These are phyloP conservation scores for Lathronympha strigana DNA, from an alignment of 2,888 invertebrate genomes.

Conservation along the genomic window DNA sequence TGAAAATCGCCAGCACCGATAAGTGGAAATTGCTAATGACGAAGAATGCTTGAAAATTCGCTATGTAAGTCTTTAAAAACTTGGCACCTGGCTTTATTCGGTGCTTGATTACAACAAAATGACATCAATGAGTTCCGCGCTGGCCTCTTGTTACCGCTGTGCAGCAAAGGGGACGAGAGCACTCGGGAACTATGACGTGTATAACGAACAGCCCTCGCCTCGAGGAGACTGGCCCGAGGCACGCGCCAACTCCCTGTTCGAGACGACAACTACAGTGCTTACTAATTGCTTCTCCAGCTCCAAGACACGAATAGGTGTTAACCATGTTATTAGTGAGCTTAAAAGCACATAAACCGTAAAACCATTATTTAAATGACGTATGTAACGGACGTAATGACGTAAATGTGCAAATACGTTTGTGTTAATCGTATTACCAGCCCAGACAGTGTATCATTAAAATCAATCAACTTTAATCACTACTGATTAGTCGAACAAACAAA, in stretches of 20 bases:
- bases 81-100: constrained; percentile 54
- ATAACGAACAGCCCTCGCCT: constrained; percentile 73
- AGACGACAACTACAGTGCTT: constrained; percentile 48
- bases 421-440: constrained; percentile 8
- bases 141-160: constrained; percentile 73
- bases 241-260: constrained; percentile 64
- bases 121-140: constrained; percentile 74
- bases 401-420: background rate
- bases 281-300: constrained; percentile 45
- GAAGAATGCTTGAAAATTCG: background rate
- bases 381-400: background rate
- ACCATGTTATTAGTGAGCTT: background rate
- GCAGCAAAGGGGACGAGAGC: constrained; percentile 71
- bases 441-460: constrained; percentile 32
- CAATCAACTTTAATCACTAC: constrained; percentile 38
- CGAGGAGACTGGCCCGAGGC: constrained; percentile 60
- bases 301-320: constrained; percentile 34
- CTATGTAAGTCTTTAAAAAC: constrained; percentile 47
- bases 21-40: constrained; percentile 5
- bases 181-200: constrained; percentile 74
- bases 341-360: background rate
- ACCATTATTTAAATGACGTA: constrained; percentile 9
- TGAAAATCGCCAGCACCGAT: constrained; percentile 42
- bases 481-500: constrained; percentile 50
- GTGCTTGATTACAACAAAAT: constrained; percentile 65